Percentiles rank a stretch among this genome's conserved stretches.
Conservation (phyloP, 2,888 invertebrate genomes). For the Chrysina gloriosa region DNA sequence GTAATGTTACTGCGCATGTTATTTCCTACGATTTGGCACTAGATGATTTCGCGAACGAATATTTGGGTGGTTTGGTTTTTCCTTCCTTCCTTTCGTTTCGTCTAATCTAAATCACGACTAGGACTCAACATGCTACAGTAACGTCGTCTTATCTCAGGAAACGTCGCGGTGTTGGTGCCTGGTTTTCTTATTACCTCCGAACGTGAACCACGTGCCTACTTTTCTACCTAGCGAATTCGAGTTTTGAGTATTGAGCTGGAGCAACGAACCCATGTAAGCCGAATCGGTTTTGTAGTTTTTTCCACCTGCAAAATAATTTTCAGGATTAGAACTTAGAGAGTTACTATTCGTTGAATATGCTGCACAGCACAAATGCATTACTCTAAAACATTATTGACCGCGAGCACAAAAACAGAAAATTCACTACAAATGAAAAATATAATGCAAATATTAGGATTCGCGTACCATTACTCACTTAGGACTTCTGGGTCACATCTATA, state of each 20-base stretch:
- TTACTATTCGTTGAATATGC: slow-evolving; percentile 1
- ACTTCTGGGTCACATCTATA: too few species aligned
- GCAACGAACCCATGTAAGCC: slow-evolving; percentile 64
- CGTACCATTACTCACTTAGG: too few species aligned
- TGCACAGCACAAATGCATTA: too few species aligned
- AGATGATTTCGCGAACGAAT: slow-evolving; percentile 34
- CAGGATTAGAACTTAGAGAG: neutral
- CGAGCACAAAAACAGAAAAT: too few species aligned
- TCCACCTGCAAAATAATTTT: slow-evolving; percentile 57
- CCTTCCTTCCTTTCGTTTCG: neutral
- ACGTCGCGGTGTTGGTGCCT: slow-evolving; percentile 64
- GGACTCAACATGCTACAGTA: slow-evolving; percentile 59
- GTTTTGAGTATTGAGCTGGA: slow-evolving; percentile 60
- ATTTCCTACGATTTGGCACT: slow-evolving; percentile 46
- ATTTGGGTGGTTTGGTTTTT: too few species aligned
- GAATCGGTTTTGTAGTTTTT: slow-evolving; percentile 66
- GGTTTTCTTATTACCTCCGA: slow-evolving; percentile 68
- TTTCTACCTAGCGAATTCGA: slow-evolving; percentile 68
- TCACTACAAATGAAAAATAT: too few species aligned
- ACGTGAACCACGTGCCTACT: slow-evolving; percentile 71
- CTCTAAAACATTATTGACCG: neutral
- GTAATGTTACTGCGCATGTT: slow-evolving; percentile 36
- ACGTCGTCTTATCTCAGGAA: slow-evolving; percentile 68
- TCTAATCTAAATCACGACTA: slow-evolving; percentile 16
- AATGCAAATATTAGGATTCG: too few species aligned